Percentiles rank a stretch among this genome's conserved stretches.
These are phyloP conservation scores for Drosophila flavopinicola DNA, from an alignment of 2,888 invertebrate species.

Conservation along the genomic window DNA sequence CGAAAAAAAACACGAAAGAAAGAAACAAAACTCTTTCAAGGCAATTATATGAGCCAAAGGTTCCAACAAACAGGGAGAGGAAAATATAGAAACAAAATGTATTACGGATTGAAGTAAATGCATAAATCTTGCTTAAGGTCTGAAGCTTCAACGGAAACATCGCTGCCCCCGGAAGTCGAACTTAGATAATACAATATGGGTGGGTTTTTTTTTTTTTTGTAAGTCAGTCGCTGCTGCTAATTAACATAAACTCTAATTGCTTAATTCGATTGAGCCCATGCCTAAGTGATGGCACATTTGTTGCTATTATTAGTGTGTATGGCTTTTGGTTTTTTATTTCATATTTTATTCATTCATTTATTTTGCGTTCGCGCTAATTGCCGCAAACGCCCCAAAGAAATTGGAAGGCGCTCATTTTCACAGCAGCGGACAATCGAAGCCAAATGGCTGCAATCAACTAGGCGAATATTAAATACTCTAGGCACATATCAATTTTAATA, in stretches of 20 bases:
- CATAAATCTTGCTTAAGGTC: conserved; percentile 71
- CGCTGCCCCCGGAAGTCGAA: conserved; percentile 61
- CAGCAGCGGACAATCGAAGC: conserved; percentile 1
- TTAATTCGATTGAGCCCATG: conserved; percentile 50
- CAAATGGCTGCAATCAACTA: not conserved
- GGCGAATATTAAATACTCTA: conserved; percentile 8
- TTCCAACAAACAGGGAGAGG: conserved; percentile 20
- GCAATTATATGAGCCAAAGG: conserved; percentile 67
- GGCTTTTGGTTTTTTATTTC: conserved; percentile 7
- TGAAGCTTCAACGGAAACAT: conserved; percentile 37
- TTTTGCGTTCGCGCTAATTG: conserved; percentile 53
- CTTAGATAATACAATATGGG: conserved; percentile 40
- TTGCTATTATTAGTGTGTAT: conserved; percentile 18
- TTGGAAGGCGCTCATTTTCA: conserved; percentile 34
- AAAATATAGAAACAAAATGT: conserved; percentile 36
- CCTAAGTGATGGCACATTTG: conserved; percentile 49
- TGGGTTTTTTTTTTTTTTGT: not conserved
- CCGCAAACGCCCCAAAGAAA: conserved; percentile 47
- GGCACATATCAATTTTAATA: too few species aligned
- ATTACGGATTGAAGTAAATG: conserved; percentile 71
- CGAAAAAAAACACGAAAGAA: conserved; percentile 12
- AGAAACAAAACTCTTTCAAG: conserved; percentile 42
- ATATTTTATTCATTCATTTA: conserved; percentile 18
- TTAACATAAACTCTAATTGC: conserved; percentile 69
- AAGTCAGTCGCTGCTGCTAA: conserved; percentile 15